Percentiles rank a stretch among this genome's conserved stretches.
These are phyloP conservation scores for Invenusta paracnida DNA, from an alignment of 2,888 invertebrate genomes.

Conservation along the genomic window DNA sequence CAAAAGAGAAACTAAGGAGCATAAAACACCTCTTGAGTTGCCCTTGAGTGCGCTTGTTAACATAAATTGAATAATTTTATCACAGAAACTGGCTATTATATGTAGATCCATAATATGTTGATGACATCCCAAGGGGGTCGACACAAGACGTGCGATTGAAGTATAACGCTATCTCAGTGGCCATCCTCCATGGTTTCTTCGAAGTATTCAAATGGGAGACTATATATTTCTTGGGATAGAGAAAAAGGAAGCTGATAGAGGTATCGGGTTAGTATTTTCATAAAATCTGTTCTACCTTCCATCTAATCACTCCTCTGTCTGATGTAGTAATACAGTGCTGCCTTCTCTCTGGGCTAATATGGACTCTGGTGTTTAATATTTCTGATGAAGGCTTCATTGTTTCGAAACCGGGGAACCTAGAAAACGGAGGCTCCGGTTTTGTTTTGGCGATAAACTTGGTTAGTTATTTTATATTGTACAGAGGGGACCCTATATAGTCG, in stretches of 20 bases:
- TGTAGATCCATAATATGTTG: background rate
- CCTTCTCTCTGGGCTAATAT: background rate
- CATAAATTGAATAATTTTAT: background rate
- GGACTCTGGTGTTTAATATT: background rate
- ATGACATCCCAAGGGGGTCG: background rate
- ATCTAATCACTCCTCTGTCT: too few species aligned
- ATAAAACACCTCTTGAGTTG: background rate
- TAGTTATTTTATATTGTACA: too few species aligned
- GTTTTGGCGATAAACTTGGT: constrained; percentile 17
- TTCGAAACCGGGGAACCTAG: background rate
- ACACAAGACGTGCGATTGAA: background rate
- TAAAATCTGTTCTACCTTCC: too few species aligned
- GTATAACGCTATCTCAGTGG: too few species aligned
- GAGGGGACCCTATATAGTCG: background rate
- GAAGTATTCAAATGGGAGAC: too few species aligned
- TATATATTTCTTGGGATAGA: too few species aligned
- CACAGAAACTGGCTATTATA: background rate
- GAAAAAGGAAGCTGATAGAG: background rate
- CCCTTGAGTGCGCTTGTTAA: background rate
- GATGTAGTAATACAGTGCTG: too few species aligned
- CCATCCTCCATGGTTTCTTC: too few species aligned
- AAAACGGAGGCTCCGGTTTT: constrained; percentile 29
- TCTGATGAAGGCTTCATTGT: constrained; percentile 1
- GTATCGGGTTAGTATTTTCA: background rate
- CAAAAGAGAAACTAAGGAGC: background rate